Evolutionary conservation across 2,113 vertebrate species (phyloP), one percentile per base, ranked within the genome.

Genomic region (Paradisaea rubra): DNA sequence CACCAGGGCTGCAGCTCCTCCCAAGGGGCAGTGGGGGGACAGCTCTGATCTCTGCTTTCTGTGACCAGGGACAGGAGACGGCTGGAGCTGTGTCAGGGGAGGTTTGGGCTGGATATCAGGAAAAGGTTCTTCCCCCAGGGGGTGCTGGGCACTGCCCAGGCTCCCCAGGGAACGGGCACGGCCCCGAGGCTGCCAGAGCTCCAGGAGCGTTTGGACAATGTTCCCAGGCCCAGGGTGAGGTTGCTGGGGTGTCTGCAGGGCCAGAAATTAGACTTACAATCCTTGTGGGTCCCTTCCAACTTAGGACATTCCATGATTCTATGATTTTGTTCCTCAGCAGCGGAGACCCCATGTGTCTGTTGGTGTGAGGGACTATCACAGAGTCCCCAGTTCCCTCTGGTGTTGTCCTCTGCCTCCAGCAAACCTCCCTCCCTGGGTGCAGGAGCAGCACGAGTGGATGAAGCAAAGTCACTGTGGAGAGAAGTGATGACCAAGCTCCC

Each of bases 171-270:
- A 61, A 54, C 49, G 65, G 49, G 10, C 41, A n/a, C 7, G 0
- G 65, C 56, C 47, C 63, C 1, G 0, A 21, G 65, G 65, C 42
- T 71, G 74, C 49, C 66, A 64, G 49, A 80, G 66, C 49, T 63
- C 57, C 30, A 71, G 35, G 49, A 41, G 28, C 0, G 2, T 3
- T 35, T 64, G 57, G 49, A 4, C 24, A 41, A 0, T 0, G 0
- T 6, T 61, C 0, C 1, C 6, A 47, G 41, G 64, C 4, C 0
- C 41, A 63, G 85, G 31, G 11, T 37, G 61, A 16, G 31, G 5
- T 18, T 77, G 22, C 37, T 45, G 57, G 11, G 25, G 31, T 27
- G 25, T 56, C 11, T 66, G 31, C 61, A 59, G 23, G n/a, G 15
- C 9, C 15, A 30, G 50, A 12, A 35, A 6, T 7, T 30, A 42